phyloP scores from a whole-genome alignment of 2,888 invertebrate species.

The Mesorhabditis sp. region DNA sequence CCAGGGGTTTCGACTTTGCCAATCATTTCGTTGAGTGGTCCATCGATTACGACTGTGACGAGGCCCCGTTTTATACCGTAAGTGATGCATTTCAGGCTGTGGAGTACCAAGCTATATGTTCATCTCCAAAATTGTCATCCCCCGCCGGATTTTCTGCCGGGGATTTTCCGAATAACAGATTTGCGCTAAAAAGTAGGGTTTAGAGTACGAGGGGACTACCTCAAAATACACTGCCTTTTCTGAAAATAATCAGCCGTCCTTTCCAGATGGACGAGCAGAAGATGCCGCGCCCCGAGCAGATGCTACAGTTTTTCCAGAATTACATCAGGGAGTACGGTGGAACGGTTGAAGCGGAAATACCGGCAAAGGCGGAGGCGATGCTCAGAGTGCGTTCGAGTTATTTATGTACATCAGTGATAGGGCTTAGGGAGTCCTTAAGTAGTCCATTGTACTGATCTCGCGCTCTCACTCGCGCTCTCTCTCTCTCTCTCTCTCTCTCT shows the following conservation, averaged over 20 bases:
- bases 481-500: too few relatives aligned
- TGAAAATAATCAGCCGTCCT: background rate
- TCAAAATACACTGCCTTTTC: too few relatives aligned
- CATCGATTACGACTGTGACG: constrained; percentile 78
- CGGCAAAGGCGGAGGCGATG: constrained; percentile 29
- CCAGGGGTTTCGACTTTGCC: constrained; percentile 82
- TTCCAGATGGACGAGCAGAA: background rate
- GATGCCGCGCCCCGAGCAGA: constrained; percentile 15
- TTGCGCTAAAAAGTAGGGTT: too few relatives aligned
- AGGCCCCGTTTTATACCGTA: constrained; percentile 75
- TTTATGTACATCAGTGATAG: background rate
- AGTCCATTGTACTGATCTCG: too few relatives aligned
- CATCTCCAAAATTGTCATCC: background rate
- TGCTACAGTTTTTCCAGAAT: constrained; percentile 41
- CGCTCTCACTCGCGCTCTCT: too few relatives aligned
- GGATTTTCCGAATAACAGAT: too few relatives aligned
- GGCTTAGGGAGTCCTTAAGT: background rate
- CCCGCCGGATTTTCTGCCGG: constrained; percentile 5
- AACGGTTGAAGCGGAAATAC: constrained; percentile 27
- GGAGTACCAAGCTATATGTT: constrained; percentile 65
- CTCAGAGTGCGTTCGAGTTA: constrained; percentile 14
- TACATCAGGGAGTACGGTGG: constrained; percentile 38
- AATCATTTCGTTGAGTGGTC: constrained; percentile 89
- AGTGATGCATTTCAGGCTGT: constrained; percentile 68
- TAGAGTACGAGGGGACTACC: too few relatives aligned